Evolutionary conservation across 2,888 invertebrate genomes (phyloP).

Genomic region (Drosophila demipolita): DNA sequence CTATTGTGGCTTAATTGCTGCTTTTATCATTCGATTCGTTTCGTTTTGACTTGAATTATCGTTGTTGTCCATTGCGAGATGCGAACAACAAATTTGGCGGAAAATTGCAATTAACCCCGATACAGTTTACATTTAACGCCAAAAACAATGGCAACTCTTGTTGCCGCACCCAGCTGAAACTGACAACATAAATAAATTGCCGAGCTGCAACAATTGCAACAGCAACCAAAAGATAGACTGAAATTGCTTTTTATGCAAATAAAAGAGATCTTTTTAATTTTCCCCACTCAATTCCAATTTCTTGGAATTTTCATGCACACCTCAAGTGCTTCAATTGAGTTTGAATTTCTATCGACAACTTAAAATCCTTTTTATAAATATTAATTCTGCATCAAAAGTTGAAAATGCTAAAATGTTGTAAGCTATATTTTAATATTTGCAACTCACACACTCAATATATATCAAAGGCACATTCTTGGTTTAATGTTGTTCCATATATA

Average conservation of each 20-base stretch:
- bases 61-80: constrained; percentile 11
- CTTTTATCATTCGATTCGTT: constrained; percentile 28
- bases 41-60: constrained; percentile 39
- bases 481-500: constrained; percentile 3
- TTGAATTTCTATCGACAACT: neutral
- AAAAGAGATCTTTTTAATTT: constrained; percentile 2
- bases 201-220: neutral
- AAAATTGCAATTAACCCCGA: constrained; percentile 68
- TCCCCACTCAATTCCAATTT: constrained; percentile 1
- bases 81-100: constrained; percentile 43
- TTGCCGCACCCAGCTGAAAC: constrained; percentile 7
- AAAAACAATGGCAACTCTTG: neutral
- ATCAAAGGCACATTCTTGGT: constrained; percentile 5
- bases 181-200: constrained; percentile 4
- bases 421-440: neutral
- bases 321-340: neutral
- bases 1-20: constrained; percentile 48
- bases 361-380: no score
- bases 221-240: neutral
- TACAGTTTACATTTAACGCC: constrained; percentile 9
- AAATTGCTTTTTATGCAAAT: constrained; percentile 13
- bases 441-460: neutral
- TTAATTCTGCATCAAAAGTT: no score
- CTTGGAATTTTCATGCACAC: constrained; percentile 3
- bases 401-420: neutral